Conservation (phyloP, 2,113 vertebrate genomes). For the Paedocypris sp. region DNA sequence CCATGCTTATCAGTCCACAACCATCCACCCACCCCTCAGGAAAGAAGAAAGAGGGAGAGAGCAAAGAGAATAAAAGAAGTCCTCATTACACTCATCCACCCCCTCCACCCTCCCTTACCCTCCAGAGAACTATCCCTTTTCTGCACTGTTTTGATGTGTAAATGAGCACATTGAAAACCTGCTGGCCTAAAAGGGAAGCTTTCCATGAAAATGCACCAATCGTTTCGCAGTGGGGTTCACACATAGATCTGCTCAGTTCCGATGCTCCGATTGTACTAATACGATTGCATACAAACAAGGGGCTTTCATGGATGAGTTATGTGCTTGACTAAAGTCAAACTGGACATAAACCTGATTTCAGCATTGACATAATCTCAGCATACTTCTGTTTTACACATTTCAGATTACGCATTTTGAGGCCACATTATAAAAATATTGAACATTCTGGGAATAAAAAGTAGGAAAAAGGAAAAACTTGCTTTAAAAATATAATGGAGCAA, state of each 20-base stretch:
- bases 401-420: too few species aligned
- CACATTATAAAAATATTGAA: too few species aligned
- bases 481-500: too few species aligned
- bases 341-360: too few species aligned
- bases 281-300: conserved; percentile 1
- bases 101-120: conserved; percentile 38
- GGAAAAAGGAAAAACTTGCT: too few species aligned
- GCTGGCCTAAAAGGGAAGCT: conserved; percentile 63
- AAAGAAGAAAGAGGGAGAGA: conserved; percentile 38
- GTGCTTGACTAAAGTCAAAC: background rate
- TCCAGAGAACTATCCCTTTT: conserved; percentile 63
- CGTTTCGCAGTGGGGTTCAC: conserved; percentile 49
- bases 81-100: conserved; percentile 59
- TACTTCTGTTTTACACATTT: too few species aligned
- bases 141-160: conserved; percentile 67
- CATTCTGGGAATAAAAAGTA: too few species aligned
- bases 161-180: conserved; percentile 71
- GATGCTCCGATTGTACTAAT: background rate
- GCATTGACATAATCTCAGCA: too few species aligned
- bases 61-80: conserved; percentile 59
- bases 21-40: conserved; percentile 48
- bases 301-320: too few species aligned
- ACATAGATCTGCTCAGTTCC: conserved; percentile 18
- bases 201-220: conserved; percentile 67
- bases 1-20: conserved; percentile 41